phyloP scores from a whole-genome alignment of 2,113 vertebrate species.

The Turdus rufiventris region DNA sequence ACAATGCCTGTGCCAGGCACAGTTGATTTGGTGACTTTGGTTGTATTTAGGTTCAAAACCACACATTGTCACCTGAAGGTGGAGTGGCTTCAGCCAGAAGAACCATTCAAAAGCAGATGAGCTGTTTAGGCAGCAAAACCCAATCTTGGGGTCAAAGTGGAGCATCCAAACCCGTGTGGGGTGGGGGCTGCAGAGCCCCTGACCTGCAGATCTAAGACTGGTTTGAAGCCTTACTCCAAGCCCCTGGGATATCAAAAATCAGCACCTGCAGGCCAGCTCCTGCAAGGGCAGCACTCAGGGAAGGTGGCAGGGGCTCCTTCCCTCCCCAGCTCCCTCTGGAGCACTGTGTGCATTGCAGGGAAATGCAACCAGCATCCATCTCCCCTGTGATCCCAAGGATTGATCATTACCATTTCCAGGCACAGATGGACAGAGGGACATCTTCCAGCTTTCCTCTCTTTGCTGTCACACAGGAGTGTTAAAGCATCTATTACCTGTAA shows the following conservation, averaged over 20 bases:
- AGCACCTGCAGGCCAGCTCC: background rate
- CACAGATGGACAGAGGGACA: background rate
- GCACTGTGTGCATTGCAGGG: background rate
- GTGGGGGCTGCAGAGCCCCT: background rate
- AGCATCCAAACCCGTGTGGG: background rate
- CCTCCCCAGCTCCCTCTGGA: background rate
- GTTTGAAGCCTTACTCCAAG: background rate
- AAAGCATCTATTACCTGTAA: background rate
- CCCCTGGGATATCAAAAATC: background rate
- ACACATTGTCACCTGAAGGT: background rate
- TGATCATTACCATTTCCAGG: background rate
- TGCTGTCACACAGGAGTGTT: background rate
- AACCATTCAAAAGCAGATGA: conserved; percentile 3
- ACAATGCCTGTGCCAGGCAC: background rate
- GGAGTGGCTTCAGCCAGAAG: background rate
- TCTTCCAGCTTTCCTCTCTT: background rate
- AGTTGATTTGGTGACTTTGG: background rate
- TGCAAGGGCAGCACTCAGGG: background rate
- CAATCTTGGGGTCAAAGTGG: background rate
- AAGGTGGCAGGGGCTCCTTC: background rate
- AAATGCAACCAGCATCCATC: background rate
- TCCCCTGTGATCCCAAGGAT: background rate
- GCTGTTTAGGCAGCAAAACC: background rate
- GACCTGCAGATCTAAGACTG: conserved; percentile 30
- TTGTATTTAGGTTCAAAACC: background rate